A percentile compares a stretch with the other conserved stretches of the same genome.
Conservation (phyloP, 2,888 invertebrate species). For the Limnephilus auricula region DNA sequence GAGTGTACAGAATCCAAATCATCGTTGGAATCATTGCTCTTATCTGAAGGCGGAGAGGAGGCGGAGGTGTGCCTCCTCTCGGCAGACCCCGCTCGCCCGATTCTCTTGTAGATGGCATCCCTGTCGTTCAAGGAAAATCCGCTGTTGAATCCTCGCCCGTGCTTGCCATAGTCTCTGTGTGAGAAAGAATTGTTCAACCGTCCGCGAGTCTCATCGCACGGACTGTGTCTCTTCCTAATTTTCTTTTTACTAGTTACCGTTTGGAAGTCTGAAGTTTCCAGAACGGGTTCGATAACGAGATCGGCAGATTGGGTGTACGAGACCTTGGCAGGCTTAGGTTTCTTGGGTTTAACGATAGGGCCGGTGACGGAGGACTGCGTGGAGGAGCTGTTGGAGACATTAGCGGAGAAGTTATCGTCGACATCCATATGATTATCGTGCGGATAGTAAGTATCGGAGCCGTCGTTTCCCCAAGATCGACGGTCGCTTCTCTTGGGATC, state of each 20-base stretch:
- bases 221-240: conserved; percentile 82
- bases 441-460: conserved; percentile 76
- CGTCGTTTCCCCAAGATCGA: conserved; percentile 84
- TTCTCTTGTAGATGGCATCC: conserved; percentile 65
- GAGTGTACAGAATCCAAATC: conserved; percentile 92
- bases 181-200: conserved; percentile 67
- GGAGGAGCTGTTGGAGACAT: conserved; percentile 54
- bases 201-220: conserved; percentile 72
- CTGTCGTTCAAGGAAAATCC: conserved; percentile 59
- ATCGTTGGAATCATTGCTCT: conserved; percentile 88
- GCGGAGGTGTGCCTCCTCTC: conserved; percentile 82
- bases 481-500: conserved; percentile 73
- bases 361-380: conserved; percentile 51
- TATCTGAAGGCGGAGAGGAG: conserved; percentile 89
- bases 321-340: conserved; percentile 66
- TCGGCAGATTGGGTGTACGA: conserved; percentile 71
- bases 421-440: conserved; percentile 69
- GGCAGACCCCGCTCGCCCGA: conserved; percentile 68
- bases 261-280: conserved; percentile 86
- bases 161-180: conserved; percentile 66
- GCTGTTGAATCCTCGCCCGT: conserved; percentile 56
- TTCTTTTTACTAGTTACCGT: conserved; percentile 91
- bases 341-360: conserved; percentile 59
- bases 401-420: conserved; percentile 64
- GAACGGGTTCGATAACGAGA: conserved; percentile 78